Evolutionary conservation across 2,888 invertebrate genomes (phyloP).

Genomic region (Pelosia muscerda): DNA sequence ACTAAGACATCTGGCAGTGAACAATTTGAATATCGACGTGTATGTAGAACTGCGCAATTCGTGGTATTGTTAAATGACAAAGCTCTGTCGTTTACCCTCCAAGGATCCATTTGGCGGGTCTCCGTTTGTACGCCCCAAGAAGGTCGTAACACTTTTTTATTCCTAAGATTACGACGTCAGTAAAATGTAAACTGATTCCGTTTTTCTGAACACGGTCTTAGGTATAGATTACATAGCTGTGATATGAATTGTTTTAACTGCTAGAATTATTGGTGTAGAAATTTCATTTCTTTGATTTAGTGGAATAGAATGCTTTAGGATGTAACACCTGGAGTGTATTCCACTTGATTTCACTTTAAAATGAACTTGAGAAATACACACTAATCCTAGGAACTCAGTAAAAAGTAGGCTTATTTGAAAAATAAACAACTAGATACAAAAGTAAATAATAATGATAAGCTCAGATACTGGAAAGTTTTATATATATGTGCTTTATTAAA

Average conservation of each 20-base stretch:
- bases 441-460: no score
- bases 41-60: slow-evolving; percentile 61
- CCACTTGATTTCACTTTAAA: no score
- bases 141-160: slow-evolving; percentile 71
- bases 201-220: slow-evolving; percentile 54
- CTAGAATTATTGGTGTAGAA: neutral
- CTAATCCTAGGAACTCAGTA: no score
- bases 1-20: slow-evolving; percentile 20
- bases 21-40: slow-evolving; percentile 32
- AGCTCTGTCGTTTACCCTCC: slow-evolving; percentile 66
- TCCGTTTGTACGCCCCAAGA: slow-evolving; percentile 33
- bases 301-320: neutral
- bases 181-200: slow-evolving; percentile 74
- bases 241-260: slow-evolving; percentile 44
- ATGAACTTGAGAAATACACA: no score
- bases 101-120: slow-evolving; percentile 59
- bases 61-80: slow-evolving; percentile 73
- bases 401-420: no score
- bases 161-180: slow-evolving; percentile 69
- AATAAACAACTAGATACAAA: no score
- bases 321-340: no score
- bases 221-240: slow-evolving; percentile 36
- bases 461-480: no score
- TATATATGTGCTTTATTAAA: no score
- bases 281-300: neutral